Conservation (phyloP, 2,113 vertebrate genomes). For the Prionailurus viverrinus region DNA sequence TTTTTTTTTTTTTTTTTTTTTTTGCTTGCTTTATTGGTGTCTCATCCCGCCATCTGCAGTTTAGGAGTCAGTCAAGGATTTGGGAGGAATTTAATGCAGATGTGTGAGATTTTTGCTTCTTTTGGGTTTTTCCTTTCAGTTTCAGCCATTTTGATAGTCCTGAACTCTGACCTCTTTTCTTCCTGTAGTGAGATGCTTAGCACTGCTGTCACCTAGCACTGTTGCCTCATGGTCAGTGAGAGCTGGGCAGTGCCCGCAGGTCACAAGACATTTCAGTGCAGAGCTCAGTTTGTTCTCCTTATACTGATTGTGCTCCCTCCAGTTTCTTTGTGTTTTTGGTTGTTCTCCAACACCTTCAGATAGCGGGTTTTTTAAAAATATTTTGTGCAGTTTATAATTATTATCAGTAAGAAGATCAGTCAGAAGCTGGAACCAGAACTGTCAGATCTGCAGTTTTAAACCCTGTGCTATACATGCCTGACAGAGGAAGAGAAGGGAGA, state of each 20-base stretch:
- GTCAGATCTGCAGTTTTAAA: neutral
- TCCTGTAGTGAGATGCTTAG: neutral
- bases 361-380: neutral
- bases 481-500: neutral
- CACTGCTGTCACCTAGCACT: neutral
- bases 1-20: neutral
- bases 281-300: neutral
- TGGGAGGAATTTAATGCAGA: neutral
- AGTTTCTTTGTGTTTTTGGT: neutral
- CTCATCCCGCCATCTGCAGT: neutral
- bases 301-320: too few species aligned
- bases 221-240: neutral
- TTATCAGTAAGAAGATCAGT: neutral
- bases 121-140: neutral
- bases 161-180: too few species aligned
- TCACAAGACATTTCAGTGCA: neutral
- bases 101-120: neutral
- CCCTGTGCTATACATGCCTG: neutral
- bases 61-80: neutral
- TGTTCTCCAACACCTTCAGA: neutral
- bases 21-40: neutral
- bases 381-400: neutral
- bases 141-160: neutral
- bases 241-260: too few species aligned
- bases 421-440: neutral